Evolutionary conservation across 2,888 invertebrate species (phyloP).

Genomic region (Neelides folsomi): DNA sequence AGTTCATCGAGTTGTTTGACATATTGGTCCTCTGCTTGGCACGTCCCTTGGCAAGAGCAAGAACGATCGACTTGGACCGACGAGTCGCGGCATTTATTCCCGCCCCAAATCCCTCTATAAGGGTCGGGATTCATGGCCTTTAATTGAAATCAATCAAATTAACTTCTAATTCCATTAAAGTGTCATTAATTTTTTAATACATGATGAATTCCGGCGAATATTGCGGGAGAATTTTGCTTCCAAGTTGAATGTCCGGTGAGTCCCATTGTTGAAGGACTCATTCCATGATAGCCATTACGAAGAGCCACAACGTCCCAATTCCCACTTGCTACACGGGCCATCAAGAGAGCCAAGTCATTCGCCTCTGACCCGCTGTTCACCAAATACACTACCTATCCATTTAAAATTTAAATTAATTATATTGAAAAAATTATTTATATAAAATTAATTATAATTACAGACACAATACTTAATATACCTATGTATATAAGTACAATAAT

Average conservation of each 20-base stretch:
- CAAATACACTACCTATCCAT: slow-evolving; percentile 67
- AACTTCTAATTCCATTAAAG: not conserved
- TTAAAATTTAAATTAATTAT: slow-evolving; percentile 5
- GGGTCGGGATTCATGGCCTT: slow-evolving; percentile 85
- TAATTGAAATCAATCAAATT: slow-evolving; percentile 25
- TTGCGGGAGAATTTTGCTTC: slow-evolving; percentile 57
- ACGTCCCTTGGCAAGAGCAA: slow-evolving; percentile 45
- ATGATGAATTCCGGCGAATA: slow-evolving; percentile 59
- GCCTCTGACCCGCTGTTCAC: slow-evolving; percentile 97
- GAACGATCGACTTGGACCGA: slow-evolving; percentile 55
- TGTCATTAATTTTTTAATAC: slow-evolving; percentile 39
- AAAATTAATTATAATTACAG: not conserved
- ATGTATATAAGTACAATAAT: not conserved
- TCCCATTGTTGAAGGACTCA: slow-evolving; percentile 70
- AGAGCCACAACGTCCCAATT: slow-evolving; percentile 73
- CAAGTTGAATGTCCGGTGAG: slow-evolving; percentile 64
- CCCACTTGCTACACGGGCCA: slow-evolving; percentile 74
- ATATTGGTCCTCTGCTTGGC: slow-evolving; percentile 65
- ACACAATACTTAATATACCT: not conserved
- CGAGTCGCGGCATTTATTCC: slow-evolving; percentile 73
- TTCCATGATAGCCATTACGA: slow-evolving; percentile 79
- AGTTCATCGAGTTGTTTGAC: slow-evolving; percentile 67
- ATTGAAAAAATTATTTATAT: no score
- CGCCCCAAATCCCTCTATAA: slow-evolving; percentile 81
- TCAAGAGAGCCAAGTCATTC: slow-evolving; percentile 79